These are phyloP conservation scores for Ramphastos sulfuratus DNA, from an alignment of 2,113 vertebrate genomes.

Conservation along the genomic window DNA sequence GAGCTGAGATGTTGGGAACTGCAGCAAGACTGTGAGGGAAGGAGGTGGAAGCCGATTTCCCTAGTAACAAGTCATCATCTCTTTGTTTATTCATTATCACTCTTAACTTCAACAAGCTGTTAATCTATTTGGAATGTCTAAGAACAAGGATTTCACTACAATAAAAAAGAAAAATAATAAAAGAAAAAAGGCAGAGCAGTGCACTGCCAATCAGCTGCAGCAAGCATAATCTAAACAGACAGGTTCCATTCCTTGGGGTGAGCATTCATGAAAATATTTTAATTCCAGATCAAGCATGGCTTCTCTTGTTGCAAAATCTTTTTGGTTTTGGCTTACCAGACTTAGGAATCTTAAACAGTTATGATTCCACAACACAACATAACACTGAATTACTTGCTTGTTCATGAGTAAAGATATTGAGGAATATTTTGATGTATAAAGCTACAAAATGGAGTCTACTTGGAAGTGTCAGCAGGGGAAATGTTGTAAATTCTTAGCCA, in stretches of 20 bases:
- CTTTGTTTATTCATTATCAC: neutral
- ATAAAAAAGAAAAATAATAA: neutral
- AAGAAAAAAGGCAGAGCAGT: neutral
- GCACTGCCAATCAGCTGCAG: slow-evolving; percentile 47
- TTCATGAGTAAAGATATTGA: neutral
- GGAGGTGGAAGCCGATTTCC: neutral
- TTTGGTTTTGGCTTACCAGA: slow-evolving; percentile 27
- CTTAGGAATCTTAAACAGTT: slow-evolving; percentile 16
- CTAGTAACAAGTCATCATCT: neutral
- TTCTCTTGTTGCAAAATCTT: slow-evolving; percentile 48
- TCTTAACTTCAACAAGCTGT: neutral
- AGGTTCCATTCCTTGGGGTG: slow-evolving; percentile 60
- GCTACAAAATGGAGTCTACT: neutral
- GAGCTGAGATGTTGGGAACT: neutral
- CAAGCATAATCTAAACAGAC: slow-evolving; percentile 53
- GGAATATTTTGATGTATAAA: neutral
- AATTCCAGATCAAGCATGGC: slow-evolving; percentile 35
- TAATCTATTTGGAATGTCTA: neutral
- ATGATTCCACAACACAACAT: neutral
- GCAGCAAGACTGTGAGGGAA: neutral
- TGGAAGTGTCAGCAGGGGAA: neutral
- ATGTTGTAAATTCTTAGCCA: neutral
- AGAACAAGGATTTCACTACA: neutral
- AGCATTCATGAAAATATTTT: slow-evolving; percentile 70
- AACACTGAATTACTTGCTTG: neutral